Percentiles rank a stretch among this genome's conserved stretches.
Conservation (phyloP, 2,797 vertebrate species). For the Scleropages formosus region DNA sequence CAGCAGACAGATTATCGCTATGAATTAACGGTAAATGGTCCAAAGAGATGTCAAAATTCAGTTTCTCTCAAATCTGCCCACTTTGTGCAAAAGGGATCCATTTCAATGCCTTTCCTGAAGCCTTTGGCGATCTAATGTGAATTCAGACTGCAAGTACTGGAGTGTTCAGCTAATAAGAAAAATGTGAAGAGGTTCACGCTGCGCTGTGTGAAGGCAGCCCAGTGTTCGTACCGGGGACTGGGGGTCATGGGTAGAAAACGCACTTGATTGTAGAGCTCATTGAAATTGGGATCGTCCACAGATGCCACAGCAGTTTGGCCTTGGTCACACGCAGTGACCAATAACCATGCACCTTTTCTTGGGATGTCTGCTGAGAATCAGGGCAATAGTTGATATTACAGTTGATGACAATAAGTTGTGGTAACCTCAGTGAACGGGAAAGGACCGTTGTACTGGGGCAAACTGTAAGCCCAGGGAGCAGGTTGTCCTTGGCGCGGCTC, state of each 20-base stretch:
- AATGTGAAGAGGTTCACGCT: constrained; percentile 30
- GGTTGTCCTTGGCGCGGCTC: too few species aligned
- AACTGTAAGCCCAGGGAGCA: too few species aligned
- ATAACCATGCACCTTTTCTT: not conserved
- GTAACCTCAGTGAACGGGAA: too few species aligned
- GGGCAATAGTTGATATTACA: constrained; percentile 9
- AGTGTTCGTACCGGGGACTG: constrained; percentile 2
- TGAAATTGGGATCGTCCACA: not conserved
- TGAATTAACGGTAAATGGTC: not conserved
- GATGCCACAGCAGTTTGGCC: not conserved
- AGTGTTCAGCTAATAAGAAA: not conserved
- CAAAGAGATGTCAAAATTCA: not conserved
- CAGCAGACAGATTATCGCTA: constrained; percentile 1
- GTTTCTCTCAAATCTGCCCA: constrained; percentile 1
- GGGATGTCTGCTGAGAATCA: constrained; percentile 18
- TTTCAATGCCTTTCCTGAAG: constrained; percentile 31
- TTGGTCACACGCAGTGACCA: not conserved
- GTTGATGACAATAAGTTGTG: not conserved
- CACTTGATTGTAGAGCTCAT: constrained; percentile 14
- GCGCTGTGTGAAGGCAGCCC: constrained; percentile 21
- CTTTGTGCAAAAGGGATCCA: constrained; percentile 23
- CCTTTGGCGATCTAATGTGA: constrained; percentile 32
- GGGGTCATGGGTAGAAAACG: not conserved
- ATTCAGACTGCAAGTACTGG: constrained; percentile 30
- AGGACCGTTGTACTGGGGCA: too few species aligned